Evolutionary conservation across 2,888 invertebrate genomes (phyloP), one percentile per base, ranked within the genome.

Genomic region (Lasioglossum lativentre): DNA sequence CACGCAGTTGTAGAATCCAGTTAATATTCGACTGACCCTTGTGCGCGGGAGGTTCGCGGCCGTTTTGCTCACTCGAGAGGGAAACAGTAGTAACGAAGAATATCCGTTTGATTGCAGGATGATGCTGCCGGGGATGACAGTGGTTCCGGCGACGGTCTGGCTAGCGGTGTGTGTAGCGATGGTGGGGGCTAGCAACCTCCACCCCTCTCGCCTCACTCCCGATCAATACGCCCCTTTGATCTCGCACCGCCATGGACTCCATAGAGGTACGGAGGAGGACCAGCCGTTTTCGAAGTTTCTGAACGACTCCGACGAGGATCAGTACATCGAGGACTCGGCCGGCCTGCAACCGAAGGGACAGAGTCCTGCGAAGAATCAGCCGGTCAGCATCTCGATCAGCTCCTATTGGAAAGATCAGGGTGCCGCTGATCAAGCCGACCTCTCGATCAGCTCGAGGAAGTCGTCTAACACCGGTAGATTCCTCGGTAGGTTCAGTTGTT

Each of bases 181-280:
- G 90, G 92, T 92, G 89, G 93, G 92, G 91, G 91, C 93, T 85
- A 89, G 92, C 89, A 83, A 90, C 89, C 88, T 86, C 83, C 89
- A 86, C 83, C 90, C 89, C 86, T 91, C 90, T 88, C 91, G 87
- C 87, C 91, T 91, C 88, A 83, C 89, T 88, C 89, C 90, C 93
- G 94, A 94, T 94, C 94, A 94, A 94, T 94, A 94, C 94, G 92
- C 93, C 93, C 94, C 93, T 90, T 91, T 90, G 86, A 88, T 92
- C 86, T 88, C 91, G 87, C 90, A 90, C 86, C 88, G 89, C 87
- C 89, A 89, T 86, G 89, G 88, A 91, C 88, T 92, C 92, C 85
- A 90, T 89, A 91, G 82, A 92, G 90, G 90, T 92, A 88, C 86
- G 88, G 89, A 88, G 85, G 87, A 88, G 86, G 86, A 88, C 88